A percentile compares a stretch with the other conserved stretches of the same genome.
phyloP scores from a whole-genome alignment of 2,888 invertebrate genomes.

The Tryphoninae sp. region DNA sequence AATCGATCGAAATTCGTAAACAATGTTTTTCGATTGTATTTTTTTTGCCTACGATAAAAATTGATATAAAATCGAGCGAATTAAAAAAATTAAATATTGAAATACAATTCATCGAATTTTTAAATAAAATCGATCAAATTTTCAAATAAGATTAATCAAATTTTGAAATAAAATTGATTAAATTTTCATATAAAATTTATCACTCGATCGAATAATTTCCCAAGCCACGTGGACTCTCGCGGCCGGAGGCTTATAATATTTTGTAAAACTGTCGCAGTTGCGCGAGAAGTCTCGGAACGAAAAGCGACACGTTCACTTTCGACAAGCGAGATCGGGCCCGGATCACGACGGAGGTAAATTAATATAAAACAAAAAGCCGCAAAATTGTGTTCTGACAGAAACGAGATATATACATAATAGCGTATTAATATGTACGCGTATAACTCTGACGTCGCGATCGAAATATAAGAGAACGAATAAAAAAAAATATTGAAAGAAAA shows the following conservation, averaged over 20 bases:
- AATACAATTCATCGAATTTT: no score
- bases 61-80: no score
- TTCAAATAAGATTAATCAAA: no score
- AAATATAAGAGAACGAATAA: slow-evolving; percentile 27
- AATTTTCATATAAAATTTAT: no score
- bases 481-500: slow-evolving; percentile 24
- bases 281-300: background rate
- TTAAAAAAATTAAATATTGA: no score
- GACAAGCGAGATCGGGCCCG: slow-evolving; percentile 17
- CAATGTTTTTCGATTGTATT: background rate
- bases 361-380: slow-evolving; percentile 12
- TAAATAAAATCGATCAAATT: no score
- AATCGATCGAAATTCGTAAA: background rate
- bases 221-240: no score
- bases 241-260: background rate
- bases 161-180: no score
- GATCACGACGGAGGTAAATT: slow-evolving; percentile 34
- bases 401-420: background rate
- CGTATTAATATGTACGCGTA: background rate
- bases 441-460: slow-evolving; percentile 49
- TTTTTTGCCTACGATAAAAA: no score
- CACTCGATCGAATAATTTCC: no score
- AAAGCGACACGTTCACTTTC: slow-evolving; percentile 32
- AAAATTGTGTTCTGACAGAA: slow-evolving; percentile 19
- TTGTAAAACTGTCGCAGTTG: background rate